Evolutionary conservation across 2,113 vertebrate genomes (phyloP).

Genomic region (Rhabdornis inornatus): DNA sequence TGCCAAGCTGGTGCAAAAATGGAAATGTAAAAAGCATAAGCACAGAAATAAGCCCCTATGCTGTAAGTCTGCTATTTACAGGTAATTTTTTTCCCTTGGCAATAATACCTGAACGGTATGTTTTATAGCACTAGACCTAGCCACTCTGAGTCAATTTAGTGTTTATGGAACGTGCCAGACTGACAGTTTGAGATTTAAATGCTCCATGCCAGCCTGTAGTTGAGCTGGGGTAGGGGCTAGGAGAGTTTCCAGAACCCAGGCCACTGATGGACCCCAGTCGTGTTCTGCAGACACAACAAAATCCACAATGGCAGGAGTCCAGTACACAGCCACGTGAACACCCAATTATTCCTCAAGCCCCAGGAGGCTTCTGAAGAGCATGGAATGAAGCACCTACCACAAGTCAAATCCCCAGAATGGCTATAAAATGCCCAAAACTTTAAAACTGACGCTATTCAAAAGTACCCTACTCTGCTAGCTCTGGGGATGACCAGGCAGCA

Average conservation of each 20-base stretch:
- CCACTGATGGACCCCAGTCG: not conserved
- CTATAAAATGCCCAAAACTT: not conserved
- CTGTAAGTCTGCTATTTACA: constrained; percentile 43
- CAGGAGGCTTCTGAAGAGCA: not conserved
- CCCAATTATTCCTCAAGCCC: not conserved
- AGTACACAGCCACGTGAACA: fast-evolving
- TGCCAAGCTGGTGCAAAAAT: constrained; percentile 51
- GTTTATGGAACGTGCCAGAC: constrained; percentile 40
- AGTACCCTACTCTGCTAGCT: not conserved
- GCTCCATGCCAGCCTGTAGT: not conserved
- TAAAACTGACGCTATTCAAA: not conserved
- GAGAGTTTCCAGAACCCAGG: not conserved
- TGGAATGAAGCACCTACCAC: not conserved
- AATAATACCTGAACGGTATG: constrained; percentile 13
- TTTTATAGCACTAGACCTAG: constrained; percentile 46
- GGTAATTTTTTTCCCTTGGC: constrained; percentile 39
- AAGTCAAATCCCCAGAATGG: not conserved
- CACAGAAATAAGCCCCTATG: constrained; percentile 14
- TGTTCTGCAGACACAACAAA: not conserved
- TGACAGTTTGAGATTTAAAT: constrained; percentile 27
- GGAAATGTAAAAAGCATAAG: constrained; percentile 49
- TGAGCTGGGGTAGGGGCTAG: not conserved
- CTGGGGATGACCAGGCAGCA: not conserved
- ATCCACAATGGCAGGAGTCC: not conserved
- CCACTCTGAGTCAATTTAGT: constrained; percentile 49